Percentiles rank a stretch among this genome's conserved stretches.
These are phyloP conservation scores for Taurulus bubalis DNA, from an alignment of 2,113 vertebrate genomes.

Conservation along the genomic window DNA sequence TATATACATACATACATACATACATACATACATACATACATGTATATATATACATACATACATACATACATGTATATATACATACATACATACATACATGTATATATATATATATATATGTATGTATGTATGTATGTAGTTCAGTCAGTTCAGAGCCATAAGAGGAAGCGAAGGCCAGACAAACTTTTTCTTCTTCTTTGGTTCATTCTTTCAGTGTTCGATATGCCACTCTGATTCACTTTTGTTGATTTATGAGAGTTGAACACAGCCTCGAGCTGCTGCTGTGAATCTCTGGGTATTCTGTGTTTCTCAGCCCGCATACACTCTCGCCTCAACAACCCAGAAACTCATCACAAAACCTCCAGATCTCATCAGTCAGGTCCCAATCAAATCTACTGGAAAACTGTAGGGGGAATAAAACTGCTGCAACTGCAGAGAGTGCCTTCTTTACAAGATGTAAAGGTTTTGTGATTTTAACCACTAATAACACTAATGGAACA, in stretches of 20 bases:
- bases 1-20: too few relatives aligned
- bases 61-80: too few relatives aligned
- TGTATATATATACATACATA: too few relatives aligned
- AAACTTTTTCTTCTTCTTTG: slow-evolving; percentile 6
- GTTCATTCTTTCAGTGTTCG: not conserved
- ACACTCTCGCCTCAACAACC: not conserved
- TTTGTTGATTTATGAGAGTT: slow-evolving; percentile 37
- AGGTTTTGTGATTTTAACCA: not conserved
- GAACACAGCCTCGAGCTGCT: slow-evolving; percentile 18
- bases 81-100: too few relatives aligned
- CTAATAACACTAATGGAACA: not conserved
- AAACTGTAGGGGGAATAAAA: not conserved
- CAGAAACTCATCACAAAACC: slow-evolving; percentile 8
- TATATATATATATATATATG: too few relatives aligned
- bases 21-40: too few relatives aligned
- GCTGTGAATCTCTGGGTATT: slow-evolving; percentile 21
- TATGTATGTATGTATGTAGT: too few relatives aligned
- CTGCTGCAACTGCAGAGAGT: not conserved
- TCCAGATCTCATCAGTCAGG: not conserved
- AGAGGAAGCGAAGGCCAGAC: slow-evolving; percentile 1
- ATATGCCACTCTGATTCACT: slow-evolving; percentile 20
- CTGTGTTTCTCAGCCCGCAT: slow-evolving; percentile 4
- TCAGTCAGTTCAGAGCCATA: too few relatives aligned
- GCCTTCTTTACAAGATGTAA: not conserved
- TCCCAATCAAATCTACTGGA: slow-evolving; percentile 21